phyloP scores from a whole-genome alignment of 2,888 invertebrate species.

The Homarus gammarus region DNA sequence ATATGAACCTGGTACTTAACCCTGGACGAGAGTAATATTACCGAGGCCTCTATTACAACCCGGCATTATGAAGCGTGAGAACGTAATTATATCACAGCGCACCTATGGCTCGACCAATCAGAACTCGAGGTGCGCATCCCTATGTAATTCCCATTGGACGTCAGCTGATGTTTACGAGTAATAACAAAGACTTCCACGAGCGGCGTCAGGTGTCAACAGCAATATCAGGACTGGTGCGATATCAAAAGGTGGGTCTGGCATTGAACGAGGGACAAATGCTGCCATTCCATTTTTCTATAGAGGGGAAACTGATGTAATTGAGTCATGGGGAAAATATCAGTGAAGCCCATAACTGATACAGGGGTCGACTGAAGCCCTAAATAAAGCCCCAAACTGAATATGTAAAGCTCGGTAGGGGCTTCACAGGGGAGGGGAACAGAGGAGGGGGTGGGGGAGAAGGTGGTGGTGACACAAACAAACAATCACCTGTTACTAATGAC shows the following conservation, averaged over 20 bases:
- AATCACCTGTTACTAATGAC: no score
- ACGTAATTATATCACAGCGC: neutral
- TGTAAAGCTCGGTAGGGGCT: no score
- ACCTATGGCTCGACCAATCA: neutral
- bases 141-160: neutral
- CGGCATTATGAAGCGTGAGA: neutral
- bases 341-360: neutral
- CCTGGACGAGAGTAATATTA: neutral
- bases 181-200: conserved; percentile 2
- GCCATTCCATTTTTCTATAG: neutral
- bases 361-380: no score
- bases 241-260: neutral
- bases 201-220: neutral
- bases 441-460: no score
- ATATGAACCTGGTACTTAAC: no score
- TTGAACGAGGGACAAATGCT: neutral
- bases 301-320: neutral
- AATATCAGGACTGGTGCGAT: neutral
- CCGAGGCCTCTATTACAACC: neutral
- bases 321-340: neutral
- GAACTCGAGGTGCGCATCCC: neutral
- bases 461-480: no score
- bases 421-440: no score
- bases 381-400: no score
- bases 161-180: neutral